Evolutionary conservation across 2,888 invertebrate species (phyloP).

Genomic region (Cryptus armator): DNA sequence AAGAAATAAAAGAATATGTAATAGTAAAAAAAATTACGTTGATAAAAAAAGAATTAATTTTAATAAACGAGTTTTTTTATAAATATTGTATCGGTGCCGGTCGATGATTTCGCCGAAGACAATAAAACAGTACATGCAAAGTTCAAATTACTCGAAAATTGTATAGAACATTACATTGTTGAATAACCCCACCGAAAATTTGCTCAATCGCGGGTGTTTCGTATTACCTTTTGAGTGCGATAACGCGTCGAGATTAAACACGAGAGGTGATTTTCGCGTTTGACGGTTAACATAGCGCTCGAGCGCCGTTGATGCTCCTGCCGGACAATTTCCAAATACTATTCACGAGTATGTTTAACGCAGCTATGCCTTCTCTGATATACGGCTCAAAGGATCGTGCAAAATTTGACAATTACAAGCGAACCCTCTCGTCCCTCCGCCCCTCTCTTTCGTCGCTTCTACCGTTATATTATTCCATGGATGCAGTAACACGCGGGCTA

Average conservation of each 20-base stretch:
- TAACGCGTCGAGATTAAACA: constrained; percentile 28
- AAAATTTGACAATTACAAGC: constrained; percentile 52
- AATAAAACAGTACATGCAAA: not conserved
- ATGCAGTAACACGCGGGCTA: constrained; percentile 22
- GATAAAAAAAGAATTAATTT: too few species aligned
- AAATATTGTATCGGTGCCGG: too few species aligned
- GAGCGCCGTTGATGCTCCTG: constrained; percentile 1
- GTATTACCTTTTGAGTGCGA: not conserved
- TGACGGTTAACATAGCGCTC: constrained; percentile 5
- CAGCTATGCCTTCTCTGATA: not conserved
- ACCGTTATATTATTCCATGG: not conserved
- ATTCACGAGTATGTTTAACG: constrained; percentile 16
- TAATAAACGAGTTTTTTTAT: too few species aligned
- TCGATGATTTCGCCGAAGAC: not conserved
- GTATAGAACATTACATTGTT: not conserved
- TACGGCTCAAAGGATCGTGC: constrained; percentile 19
- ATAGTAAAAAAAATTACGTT: too few species aligned
- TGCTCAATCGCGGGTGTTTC: not conserved
- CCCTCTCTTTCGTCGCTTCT: too few species aligned
- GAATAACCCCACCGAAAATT: not conserved
- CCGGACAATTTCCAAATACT: constrained; percentile 25
- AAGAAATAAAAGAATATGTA: too few species aligned
- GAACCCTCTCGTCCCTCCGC: not conserved
- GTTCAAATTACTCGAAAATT: not conserved
- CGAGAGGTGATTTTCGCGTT: constrained; percentile 7